Evolutionary conservation across 2,888 invertebrate species (phyloP), one percentile per base, ranked within the genome.

Genomic region (Scrobipalpa costella): DNA sequence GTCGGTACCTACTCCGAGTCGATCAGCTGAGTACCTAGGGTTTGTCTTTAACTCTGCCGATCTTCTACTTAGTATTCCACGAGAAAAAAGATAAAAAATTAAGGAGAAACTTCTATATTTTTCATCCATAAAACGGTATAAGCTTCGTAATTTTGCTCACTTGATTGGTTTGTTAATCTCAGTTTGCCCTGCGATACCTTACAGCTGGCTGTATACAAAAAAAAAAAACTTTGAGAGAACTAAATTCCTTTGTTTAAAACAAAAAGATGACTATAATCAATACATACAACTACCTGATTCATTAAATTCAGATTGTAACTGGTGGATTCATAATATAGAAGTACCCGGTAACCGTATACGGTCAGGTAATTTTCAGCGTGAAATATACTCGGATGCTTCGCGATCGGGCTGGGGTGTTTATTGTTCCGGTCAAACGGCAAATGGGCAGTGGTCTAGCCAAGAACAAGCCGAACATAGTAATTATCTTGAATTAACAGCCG

Each of bases 161-260:
- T 19, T 61, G n/a, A 33, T 52, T 17, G 50, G 61, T 5, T 21
- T 61, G 8, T 19, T 61, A 19, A 38, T 27, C 7, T 52, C 52
- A n/a, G 38, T 13, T 17, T 60, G 60, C 17, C 60, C 60, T 15
- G 60, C 60, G 21, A 33, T 60, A 1, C 17, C 21, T 8, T 61
- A 61, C 19, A 49, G 61, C 15, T 61, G 50, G 61, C 21, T 44
- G 2, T 44, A 61, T 19, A 61, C 61, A n/a, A n/a, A n/a, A n/a
- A n/a, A n/a, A 33, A 61, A 61, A 50, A 17, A n/a, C 7, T 50
- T 61, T 11, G 61, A 61, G 17, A 15, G 61, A 17, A 3, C 5
- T 2, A 61, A 50, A n/a, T 61, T 40, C 13, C 21, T 61, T 17
- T 13, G 50, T 15, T 36, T 61, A 27, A 7, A 27, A 17, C 17